Evolutionary conservation across 2,113 vertebrate species (phyloP).

Genomic region (Etheostoma cragini): DNA sequence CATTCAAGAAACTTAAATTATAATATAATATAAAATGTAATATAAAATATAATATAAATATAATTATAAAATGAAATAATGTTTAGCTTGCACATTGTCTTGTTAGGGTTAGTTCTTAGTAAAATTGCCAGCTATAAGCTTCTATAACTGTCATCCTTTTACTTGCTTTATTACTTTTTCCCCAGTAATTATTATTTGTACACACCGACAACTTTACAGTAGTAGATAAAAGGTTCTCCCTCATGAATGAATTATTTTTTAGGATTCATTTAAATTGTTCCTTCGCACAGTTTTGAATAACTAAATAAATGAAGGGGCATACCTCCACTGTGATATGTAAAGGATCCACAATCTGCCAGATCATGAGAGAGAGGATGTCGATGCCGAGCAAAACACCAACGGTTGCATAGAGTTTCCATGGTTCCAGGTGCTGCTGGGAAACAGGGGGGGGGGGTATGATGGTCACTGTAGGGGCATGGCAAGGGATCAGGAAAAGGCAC

Average conservation of each 20-base stretch:
- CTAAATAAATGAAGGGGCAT: conserved; percentile 9
- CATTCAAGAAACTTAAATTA: too few species aligned
- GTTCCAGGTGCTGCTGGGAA: conserved; percentile 88
- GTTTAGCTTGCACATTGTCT: not conserved
- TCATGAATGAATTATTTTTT: not conserved
- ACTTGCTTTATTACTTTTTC: not conserved
- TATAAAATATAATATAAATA: too few species aligned
- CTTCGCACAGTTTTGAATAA: not conserved
- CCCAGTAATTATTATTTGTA: not conserved
- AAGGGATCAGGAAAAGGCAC: conserved; percentile 20
- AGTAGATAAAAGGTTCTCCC: not conserved
- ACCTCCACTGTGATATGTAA: conserved; percentile 93
- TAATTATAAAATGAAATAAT: too few species aligned
- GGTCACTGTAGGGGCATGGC: conserved; percentile 20
- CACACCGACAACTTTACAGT: not conserved
- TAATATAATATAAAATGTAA: too few species aligned
- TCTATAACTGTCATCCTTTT: not conserved
- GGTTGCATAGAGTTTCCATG: conserved; percentile 92
- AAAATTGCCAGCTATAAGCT: not conserved
- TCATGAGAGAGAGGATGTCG: conserved; percentile 87
- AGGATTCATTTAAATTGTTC: not conserved
- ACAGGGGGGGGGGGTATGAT: not conserved
- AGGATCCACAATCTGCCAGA: conserved; percentile 94
- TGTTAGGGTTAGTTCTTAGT: too few species aligned
- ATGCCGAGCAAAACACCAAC: conserved; percentile 89